A percentile compares a stretch with the other conserved stretches of the same genome.
Conservation (phyloP, 2,797 vertebrate species). For the Pachyuromys duprasi region DNA sequence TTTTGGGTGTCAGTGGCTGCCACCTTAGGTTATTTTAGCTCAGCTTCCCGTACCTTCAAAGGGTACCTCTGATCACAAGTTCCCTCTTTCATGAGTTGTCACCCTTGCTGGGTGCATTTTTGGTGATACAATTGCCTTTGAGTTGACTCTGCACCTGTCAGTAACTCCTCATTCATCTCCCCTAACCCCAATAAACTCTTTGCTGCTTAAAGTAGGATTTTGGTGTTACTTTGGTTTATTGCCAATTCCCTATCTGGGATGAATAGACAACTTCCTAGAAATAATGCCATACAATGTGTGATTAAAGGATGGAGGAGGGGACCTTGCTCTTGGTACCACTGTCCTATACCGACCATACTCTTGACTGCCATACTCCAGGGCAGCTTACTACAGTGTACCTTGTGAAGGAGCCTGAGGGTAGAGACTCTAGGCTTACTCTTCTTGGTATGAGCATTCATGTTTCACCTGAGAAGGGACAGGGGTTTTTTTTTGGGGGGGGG, state of each 20-base stretch:
- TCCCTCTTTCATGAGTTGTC: not conserved
- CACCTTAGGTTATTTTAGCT: not conserved
- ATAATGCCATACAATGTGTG: not conserved
- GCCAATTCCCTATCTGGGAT: not conserved
- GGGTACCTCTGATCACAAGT: not conserved
- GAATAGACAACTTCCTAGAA: not conserved
- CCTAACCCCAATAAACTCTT: not conserved
- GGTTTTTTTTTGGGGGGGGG: rapidly evolving
- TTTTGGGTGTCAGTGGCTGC: no score
- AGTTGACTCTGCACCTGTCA: not conserved
- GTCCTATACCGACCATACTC: not conserved
- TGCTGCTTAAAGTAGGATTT: not conserved
- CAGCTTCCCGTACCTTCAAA: not conserved
- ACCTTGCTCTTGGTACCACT: not conserved
- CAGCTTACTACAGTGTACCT: rapidly evolving
- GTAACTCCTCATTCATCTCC: not conserved
- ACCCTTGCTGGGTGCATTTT: not conserved
- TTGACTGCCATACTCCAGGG: not conserved
- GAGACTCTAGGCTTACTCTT: not conserved
- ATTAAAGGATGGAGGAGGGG: no score
- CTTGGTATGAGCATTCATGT: not conserved
- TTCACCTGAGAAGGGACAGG: not conserved
- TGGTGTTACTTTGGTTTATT: not conserved
- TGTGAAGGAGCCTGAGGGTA: not conserved
- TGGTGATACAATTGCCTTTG: not conserved